phyloP scores from a whole-genome alignment of 2,797 vertebrate genomes.

The Selene dorsalis region DNA sequence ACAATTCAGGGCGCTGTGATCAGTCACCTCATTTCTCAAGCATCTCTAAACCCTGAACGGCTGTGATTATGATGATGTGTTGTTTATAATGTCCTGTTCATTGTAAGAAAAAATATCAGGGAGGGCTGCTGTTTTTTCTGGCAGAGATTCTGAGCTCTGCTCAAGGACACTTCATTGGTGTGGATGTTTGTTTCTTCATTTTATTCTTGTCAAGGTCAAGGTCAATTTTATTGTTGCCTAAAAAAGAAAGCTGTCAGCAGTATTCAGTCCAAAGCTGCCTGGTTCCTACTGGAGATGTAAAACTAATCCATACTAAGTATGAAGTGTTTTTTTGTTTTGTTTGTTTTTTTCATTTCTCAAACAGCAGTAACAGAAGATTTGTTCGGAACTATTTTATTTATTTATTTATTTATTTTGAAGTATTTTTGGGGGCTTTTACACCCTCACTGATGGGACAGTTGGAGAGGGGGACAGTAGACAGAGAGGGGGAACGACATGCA shows the following conservation, averaged over 20 bases:
- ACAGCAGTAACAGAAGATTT: no score
- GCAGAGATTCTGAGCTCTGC: neutral
- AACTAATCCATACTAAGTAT: no score
- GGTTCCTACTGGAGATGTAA: no score
- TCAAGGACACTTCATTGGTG: neutral
- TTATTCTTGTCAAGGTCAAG: neutral
- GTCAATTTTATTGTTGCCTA: neutral
- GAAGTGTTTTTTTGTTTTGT: no score
- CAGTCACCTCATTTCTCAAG: constrained; percentile 37
- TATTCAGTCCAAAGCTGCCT: no score
- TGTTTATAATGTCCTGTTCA: constrained; percentile 14
- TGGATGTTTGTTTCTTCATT: neutral
- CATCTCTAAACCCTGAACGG: constrained; percentile 25
- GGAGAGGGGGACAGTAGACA: no score
- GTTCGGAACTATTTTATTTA: neutral
- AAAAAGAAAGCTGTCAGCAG: neutral
- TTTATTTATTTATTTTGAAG: no score
- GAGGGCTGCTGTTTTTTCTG: neutral
- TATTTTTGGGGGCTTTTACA: no score
- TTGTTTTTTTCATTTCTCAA: no score
- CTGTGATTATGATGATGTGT: neutral
- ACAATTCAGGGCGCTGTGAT: constrained; percentile 33
- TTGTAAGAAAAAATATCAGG: neutral
- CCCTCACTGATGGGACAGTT: no score
- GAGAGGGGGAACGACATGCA: no score